Conservation (phyloP, 1,140 invertebrate genomes). For the Bombus pascuorum region DNA sequence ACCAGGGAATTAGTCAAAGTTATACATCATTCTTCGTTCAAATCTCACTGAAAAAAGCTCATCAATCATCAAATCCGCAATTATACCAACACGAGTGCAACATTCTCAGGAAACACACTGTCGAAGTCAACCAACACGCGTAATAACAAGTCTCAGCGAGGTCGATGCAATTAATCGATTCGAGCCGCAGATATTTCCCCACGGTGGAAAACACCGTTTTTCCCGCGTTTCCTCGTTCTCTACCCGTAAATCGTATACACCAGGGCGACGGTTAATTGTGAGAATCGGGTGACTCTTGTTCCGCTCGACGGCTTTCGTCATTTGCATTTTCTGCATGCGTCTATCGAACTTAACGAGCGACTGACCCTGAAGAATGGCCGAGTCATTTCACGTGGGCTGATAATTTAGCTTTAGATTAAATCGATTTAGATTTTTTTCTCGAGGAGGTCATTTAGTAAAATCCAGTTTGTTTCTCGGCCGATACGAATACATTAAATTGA, state of each 20-base stretch:
- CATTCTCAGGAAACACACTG: neutral
- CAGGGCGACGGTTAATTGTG: constrained; percentile 50
- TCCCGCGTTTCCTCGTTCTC: constrained; percentile 30
- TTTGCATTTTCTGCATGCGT: constrained; percentile 53
- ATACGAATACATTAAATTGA: too few relatives aligned
- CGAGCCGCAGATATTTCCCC: neutral
- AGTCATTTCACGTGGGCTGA: constrained; percentile 44
- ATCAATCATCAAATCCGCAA: neutral
- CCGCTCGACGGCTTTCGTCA: constrained; percentile 53
- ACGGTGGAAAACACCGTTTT: constrained; percentile 27
- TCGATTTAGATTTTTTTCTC: neutral
- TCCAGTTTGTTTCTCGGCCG: too few relatives aligned
- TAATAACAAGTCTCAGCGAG: neutral
- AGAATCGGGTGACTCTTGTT: constrained; percentile 63
- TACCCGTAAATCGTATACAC: constrained; percentile 32
- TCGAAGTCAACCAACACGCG: neutral
- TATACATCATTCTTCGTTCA: neutral
- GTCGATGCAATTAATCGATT: constrained; percentile 35
- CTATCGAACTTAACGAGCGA: constrained; percentile 17
- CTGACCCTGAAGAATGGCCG: constrained; percentile 24
- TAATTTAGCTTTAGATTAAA: neutral
- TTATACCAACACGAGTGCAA: neutral
- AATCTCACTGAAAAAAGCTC: neutral
- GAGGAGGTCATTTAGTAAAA: neutral
- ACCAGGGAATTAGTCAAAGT: neutral